phyloP scores from a whole-genome alignment of 1,140 invertebrate species.

The Trachymyrmex cornetzi region DNA sequence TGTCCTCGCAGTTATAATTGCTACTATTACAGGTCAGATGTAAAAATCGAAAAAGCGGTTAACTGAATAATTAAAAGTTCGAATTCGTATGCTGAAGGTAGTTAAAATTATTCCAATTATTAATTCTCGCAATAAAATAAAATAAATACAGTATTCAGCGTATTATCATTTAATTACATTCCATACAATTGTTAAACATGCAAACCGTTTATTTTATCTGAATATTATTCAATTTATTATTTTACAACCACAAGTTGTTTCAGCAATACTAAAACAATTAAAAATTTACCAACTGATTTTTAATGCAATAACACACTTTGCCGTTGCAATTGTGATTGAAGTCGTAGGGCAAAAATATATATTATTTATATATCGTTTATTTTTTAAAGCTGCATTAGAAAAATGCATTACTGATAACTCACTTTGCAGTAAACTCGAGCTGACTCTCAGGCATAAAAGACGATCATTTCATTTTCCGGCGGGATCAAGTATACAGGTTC shows the following conservation, averaged over 20 bases:
- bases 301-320: no score
- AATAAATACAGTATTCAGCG: background rate
- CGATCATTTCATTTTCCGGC: slow-evolving; percentile 21
- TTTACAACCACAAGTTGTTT: background rate
- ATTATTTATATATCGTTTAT: background rate
- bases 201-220: background rate
- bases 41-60: slow-evolving; percentile 5
- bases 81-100: background rate
- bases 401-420: slow-evolving; percentile 15
- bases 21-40: background rate
- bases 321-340: background rate
- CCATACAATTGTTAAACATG: background rate
- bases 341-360: background rate
- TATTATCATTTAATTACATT: slow-evolving; percentile 25
- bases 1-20: background rate
- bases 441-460: background rate
- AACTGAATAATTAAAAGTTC: slow-evolving; percentile 31
- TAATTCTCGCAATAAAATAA: slow-evolving; percentile 21
- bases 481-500: slow-evolving; percentile 43
- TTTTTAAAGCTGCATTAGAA: background rate
- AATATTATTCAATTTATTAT: slow-evolving; percentile 34
- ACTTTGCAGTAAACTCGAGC: slow-evolving; percentile 34
- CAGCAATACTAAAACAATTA: background rate
- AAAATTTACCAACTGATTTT: background rate
- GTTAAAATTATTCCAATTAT: slow-evolving; percentile 43